phyloP scores from a whole-genome alignment of 2,113 vertebrate genomes.

The Scophthalmus maximus region DNA sequence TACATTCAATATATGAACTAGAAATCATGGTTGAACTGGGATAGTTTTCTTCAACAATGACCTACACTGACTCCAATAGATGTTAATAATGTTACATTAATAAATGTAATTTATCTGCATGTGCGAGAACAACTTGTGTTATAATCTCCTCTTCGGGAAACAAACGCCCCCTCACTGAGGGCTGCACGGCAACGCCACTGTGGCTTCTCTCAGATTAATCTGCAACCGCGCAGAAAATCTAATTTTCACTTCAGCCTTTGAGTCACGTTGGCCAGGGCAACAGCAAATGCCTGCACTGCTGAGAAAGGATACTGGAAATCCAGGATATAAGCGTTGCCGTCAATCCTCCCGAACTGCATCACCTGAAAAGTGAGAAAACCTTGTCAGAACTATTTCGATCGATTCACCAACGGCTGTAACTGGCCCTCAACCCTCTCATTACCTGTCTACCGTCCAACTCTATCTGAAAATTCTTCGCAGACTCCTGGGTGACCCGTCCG shows the following conservation, averaged over 20 bases:
- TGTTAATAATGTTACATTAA: too few species aligned
- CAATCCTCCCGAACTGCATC: conserved; percentile 99
- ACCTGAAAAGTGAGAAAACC: conserved; percentile 82
- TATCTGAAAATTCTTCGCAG: conserved; percentile 99
- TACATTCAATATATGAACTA: conserved; percentile 53
- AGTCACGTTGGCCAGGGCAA: conserved; percentile 98
- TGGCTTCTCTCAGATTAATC: conserved; percentile 20
- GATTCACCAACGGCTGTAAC: neutral
- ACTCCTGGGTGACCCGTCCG: conserved; percentile 97
- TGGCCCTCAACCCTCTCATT: too few species aligned
- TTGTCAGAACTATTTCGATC: neutral
- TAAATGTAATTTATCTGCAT: conserved; percentile 19
- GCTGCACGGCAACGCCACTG: neutral
- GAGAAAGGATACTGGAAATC: conserved; percentile 99
- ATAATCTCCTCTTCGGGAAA: conserved; percentile 1
- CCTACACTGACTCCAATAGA: conserved; percentile 1
- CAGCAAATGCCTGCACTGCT: conserved; percentile 98
- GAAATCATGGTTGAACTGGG: conserved; percentile 20
- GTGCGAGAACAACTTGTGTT: conserved; percentile 11
- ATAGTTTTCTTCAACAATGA: conserved; percentile 8
- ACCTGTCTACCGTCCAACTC: conserved; percentile 98
- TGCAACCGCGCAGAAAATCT: conserved; percentile 17
- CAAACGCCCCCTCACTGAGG: neutral
- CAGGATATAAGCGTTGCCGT: conserved; percentile 97
- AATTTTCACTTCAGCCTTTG: conserved; percentile 94